Evolutionary conservation across 1,140 invertebrate species (phyloP).

Genomic region (Cotesia typhae): DNA sequence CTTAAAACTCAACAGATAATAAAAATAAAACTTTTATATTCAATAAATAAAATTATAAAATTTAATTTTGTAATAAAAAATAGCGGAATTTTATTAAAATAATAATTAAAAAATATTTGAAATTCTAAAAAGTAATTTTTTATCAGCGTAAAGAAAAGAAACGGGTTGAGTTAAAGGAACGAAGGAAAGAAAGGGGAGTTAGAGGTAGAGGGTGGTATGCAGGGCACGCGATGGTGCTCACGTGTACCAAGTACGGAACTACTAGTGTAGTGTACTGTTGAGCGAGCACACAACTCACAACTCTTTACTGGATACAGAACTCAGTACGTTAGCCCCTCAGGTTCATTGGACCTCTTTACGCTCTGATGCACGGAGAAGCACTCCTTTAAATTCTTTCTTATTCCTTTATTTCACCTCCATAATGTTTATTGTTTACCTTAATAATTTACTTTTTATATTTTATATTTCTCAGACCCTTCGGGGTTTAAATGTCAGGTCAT

Average conservation of each 20-base stretch:
- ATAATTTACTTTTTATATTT: too few species aligned
- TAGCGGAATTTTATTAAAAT: too few species aligned
- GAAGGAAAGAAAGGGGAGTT: slow-evolving; percentile 36
- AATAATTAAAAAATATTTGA: too few species aligned
- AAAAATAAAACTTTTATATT: neutral
- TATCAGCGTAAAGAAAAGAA: slow-evolving; percentile 2
- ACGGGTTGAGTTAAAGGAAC: slow-evolving; percentile 27
- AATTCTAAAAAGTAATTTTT: neutral
- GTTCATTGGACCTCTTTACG: slow-evolving; percentile 59
- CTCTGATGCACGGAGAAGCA: neutral
- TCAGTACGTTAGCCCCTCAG: slow-evolving; percentile 50
- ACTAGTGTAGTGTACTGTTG: slow-evolving; percentile 15
- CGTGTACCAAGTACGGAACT: slow-evolving; percentile 58
- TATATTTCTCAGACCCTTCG: too few species aligned
- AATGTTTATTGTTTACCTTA: neutral
- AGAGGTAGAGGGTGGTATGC: slow-evolving; percentile 57
- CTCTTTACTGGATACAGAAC: neutral
- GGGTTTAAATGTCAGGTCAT: too few species aligned
- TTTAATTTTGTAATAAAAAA: too few species aligned
- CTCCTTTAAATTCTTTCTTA: slow-evolving; percentile 20
- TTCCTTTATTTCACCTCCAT: neutral
- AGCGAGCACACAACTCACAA: slow-evolving; percentile 5
- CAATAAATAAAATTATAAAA: slow-evolving; percentile 8
- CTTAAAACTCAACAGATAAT: too few species aligned
- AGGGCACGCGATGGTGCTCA: slow-evolving; percentile 62